These are phyloP conservation scores for Porites lobata DNA, from an alignment of 92 coral and sea anemone species.

Conservation along the genomic window DNA sequence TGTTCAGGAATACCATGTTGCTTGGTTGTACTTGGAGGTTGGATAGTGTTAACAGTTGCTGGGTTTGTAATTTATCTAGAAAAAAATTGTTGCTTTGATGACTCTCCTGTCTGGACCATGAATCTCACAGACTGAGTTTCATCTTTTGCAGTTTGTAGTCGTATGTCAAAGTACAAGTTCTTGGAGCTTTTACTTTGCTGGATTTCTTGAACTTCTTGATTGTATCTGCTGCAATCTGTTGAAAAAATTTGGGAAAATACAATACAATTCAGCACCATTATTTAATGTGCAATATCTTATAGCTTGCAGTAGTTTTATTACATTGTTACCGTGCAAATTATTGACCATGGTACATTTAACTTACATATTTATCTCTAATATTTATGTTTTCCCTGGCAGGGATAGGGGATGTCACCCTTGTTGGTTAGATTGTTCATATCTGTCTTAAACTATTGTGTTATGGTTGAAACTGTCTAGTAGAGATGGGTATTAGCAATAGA, in stretches of 20 bases:
- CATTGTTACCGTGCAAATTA: constrained; percentile 16
- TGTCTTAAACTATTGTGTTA: constrained; percentile 45
- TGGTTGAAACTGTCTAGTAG: constrained; percentile 43
- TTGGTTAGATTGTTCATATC: constrained; percentile 43
- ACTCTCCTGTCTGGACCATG: constrained; percentile 56
- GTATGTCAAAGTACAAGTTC: constrained; percentile 64
- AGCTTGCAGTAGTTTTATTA: constrained; percentile 59
- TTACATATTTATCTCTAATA: constrained; percentile 2
- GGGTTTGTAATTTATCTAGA: constrained; percentile 36
- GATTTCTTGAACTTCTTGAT: constrained; percentile 49
- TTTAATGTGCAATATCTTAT: constrained; percentile 43
- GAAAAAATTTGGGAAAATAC: constrained; percentile 40
- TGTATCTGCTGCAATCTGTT: constrained; percentile 48
- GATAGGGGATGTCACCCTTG: constrained; percentile 39
- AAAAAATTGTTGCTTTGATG: constrained; percentile 40
- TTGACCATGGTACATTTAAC: constrained; percentile 48
- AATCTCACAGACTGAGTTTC: constrained; percentile 31
- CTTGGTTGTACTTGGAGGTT: constrained; percentile 64
- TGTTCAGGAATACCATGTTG: constrained; percentile 61
- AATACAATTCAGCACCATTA: constrained; percentile 36
- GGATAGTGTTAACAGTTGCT: constrained; percentile 56
- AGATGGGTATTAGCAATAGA: constrained; percentile 46
- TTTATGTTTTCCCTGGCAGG: constrained; percentile 3
- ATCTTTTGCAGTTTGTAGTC: constrained; percentile 50
- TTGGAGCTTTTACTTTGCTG: constrained; percentile 43